Evolutionary conservation across 2,888 invertebrate species (phyloP).

Genomic region (Cosmopolites sordidus): DNA sequence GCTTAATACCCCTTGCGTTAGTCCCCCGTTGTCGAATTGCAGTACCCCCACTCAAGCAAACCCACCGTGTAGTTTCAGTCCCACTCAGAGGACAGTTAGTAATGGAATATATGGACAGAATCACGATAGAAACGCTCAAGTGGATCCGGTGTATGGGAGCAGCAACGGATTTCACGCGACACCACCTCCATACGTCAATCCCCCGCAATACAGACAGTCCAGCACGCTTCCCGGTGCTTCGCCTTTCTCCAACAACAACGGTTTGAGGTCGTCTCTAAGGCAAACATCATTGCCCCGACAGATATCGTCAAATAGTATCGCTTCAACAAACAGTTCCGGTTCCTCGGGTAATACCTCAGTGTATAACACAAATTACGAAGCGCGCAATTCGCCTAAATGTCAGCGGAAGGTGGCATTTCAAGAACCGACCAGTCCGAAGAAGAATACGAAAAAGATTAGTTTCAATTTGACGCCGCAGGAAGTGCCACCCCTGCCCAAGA

Average conservation of each 20-base stretch:
- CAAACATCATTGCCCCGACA: slow-evolving; percentile 53
- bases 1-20: slow-evolving; percentile 42
- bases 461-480: slow-evolving; percentile 57
- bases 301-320: slow-evolving; percentile 54
- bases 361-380: slow-evolving; percentile 52
- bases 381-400: slow-evolving; percentile 52
- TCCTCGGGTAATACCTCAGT: slow-evolving; percentile 41
- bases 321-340: slow-evolving; percentile 51
- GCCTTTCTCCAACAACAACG: slow-evolving; percentile 38
- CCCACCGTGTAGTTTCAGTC: slow-evolving; percentile 42
- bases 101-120: slow-evolving; percentile 34
- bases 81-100: slow-evolving; percentile 33
- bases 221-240: slow-evolving; percentile 41
- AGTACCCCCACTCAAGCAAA: slow-evolving; percentile 44
- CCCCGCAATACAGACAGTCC: slow-evolving; percentile 42
- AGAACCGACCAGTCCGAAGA: slow-evolving; percentile 55
- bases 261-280: slow-evolving; percentile 43
- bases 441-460: slow-evolving; percentile 60
- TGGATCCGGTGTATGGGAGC: slow-evolving; percentile 9
- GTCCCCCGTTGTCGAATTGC: slow-evolving; percentile 44
- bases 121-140: slow-evolving; percentile 35
- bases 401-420: slow-evolving; percentile 62
- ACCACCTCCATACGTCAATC: slow-evolving; percentile 48
- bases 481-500: slow-evolving; percentile 59
- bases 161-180: slow-evolving; percentile 36